These are phyloP conservation scores for Colletes collaris DNA, from an alignment of 2,888 invertebrate species.

Conservation along the genomic window DNA sequence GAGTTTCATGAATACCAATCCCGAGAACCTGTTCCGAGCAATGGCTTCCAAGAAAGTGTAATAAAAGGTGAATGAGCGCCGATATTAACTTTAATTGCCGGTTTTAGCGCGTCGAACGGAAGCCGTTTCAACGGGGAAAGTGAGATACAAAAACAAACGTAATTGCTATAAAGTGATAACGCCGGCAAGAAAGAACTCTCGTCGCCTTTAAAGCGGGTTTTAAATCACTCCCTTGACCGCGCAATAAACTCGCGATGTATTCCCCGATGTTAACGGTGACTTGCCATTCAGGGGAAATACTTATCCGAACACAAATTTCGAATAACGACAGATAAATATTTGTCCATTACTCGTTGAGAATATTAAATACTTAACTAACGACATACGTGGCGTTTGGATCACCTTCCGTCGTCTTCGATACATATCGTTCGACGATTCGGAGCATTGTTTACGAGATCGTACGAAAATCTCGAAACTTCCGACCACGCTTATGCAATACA, in stretches of 20 bases:
- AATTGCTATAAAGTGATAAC: constrained; percentile 27
- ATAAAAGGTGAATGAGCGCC: constrained; percentile 21
- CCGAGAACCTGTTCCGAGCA: constrained; percentile 32
- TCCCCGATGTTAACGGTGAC: no score
- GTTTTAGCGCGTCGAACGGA: constrained; percentile 34
- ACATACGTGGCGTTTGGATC: no score
- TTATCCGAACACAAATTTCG: no score
- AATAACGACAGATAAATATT: no score
- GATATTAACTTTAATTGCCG: constrained; percentile 37
- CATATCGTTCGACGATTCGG: neutral
- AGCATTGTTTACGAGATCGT: no score
- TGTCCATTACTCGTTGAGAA: no score
- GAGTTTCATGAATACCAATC: neutral
- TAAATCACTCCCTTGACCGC: neutral
- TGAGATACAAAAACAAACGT: constrained; percentile 20
- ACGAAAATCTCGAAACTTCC: neutral
- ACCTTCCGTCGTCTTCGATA: no score
- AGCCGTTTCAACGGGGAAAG: constrained; percentile 12
- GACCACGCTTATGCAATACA: constrained; percentile 10
- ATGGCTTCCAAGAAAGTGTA: constrained; percentile 29
- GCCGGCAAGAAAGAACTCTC: constrained; percentile 9
- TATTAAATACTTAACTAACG: no score
- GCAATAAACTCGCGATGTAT: neutral
- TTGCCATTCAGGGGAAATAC: no score
- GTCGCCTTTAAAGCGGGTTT: neutral